Conservation (phyloP, 2,113 vertebrate species). For the Hylia prasina region DNA sequence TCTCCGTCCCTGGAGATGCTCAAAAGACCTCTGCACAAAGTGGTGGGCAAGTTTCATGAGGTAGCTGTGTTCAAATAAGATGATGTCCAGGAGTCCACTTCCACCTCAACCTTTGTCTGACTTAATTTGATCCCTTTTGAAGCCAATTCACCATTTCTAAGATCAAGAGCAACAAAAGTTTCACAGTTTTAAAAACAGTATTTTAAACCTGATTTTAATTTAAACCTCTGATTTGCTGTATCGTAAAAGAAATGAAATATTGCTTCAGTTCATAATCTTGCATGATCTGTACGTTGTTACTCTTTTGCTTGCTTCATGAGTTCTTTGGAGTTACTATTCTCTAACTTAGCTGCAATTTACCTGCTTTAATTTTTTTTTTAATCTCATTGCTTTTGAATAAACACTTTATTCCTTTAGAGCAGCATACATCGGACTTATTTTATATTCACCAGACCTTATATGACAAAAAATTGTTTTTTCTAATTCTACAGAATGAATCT, state of each 20-base stretch:
- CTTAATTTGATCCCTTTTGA: background rate
- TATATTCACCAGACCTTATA: background rate
- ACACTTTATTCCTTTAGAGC: background rate
- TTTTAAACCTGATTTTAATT: background rate
- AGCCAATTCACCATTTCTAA: background rate
- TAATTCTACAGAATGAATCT: background rate
- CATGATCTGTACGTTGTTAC: background rate
- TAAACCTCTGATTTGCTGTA: background rate
- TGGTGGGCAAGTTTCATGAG: background rate
- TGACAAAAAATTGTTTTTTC: background rate
- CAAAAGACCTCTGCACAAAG: background rate
- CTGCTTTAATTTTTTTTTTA: too few species aligned
- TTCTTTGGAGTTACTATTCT: background rate
- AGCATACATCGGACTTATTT: background rate
- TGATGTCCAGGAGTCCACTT: background rate
- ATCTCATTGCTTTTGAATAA: too few species aligned
- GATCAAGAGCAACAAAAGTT: background rate
- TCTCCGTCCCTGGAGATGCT: background rate
- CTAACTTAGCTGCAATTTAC: background rate
- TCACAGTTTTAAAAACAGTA: background rate
- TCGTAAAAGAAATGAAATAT: background rate
- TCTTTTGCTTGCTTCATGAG: background rate
- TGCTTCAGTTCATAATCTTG: background rate
- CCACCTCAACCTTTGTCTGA: background rate
- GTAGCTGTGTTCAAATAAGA: background rate